Evolutionary conservation across 37 sponge, comb jelly and placozoan genomes (phyloP).

Genomic region (Haliclona indistincta): DNA sequence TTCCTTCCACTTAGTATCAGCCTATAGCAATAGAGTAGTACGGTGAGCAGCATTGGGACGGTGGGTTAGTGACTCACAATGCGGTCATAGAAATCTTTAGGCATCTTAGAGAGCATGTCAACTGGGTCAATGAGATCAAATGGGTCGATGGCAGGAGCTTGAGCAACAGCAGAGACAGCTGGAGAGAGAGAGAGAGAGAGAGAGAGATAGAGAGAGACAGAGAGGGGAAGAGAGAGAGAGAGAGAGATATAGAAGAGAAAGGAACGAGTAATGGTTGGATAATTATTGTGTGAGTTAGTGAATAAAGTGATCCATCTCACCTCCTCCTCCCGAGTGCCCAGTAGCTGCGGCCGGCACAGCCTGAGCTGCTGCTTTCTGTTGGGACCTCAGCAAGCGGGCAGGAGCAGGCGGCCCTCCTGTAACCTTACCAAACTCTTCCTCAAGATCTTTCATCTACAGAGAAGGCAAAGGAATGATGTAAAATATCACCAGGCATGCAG

Average conservation of each 20-base stretch:
- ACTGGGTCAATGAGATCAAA: constrained; percentile 88
- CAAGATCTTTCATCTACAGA: constrained; percentile 89
- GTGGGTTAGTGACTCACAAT: constrained; percentile 36
- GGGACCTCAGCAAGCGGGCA: constrained; percentile 67
- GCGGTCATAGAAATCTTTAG: constrained; percentile 81
- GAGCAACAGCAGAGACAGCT: constrained; percentile 21
- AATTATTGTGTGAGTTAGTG: too few species aligned
- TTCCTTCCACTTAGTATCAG: constrained; percentile 86
- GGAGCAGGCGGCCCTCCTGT: constrained; percentile 56
- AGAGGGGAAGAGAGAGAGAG: too few species aligned
- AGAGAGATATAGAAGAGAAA: background rate
- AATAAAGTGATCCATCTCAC: background rate
- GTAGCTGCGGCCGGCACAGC: constrained; percentile 19
- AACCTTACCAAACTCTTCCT: constrained; percentile 79
- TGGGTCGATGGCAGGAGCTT: constrained; percentile 65
- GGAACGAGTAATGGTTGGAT: too few species aligned
- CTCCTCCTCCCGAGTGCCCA: constrained; percentile 41
- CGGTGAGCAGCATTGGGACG: background rate
- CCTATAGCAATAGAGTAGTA: constrained; percentile 13
- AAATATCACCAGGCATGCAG: constrained; percentile 1
- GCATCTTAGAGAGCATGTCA: constrained; percentile 71
- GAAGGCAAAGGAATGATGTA: background rate
- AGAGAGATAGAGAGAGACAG: too few species aligned
- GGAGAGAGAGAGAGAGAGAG: too few species aligned
- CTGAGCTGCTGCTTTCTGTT: constrained; percentile 37